Evolutionary conservation across 2,113 vertebrate species (phyloP), one percentile per base, ranked within the genome.

Genomic region (Sinocyclocheilus anshuiensis): DNA sequence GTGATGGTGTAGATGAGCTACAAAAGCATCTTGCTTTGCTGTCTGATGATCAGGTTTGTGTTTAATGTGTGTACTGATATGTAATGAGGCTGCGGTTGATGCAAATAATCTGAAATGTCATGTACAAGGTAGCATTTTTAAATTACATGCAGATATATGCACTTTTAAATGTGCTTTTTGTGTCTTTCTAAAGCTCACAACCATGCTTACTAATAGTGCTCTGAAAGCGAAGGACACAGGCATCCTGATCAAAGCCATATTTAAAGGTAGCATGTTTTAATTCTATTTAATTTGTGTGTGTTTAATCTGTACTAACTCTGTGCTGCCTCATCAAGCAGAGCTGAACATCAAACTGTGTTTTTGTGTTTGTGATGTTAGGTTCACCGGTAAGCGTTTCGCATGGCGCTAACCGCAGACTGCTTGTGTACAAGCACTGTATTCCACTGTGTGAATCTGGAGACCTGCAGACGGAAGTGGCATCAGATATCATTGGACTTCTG

Each of bases 361-460:
- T 6, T 59, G 75, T 77, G 57, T 50, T 12, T 57, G 83, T 0
- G 29, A 18, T 86, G 86, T 20, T 88, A 99, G 98, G 97, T 42
- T 99, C 97, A 5, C 96, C 97, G 0, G 93, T 96, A 61, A 93
- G 88, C 75, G 94, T 93, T 72, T 90, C 76, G 16, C 94, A 94
- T 0, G 96, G 97, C 2, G 93, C 96, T 24, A 91, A 91, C 45
- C 94, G 96, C 80, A 96, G 97, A 79, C 91, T 95, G 45, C 93
- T 95, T 15, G 83, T 98, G 59, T 99, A 99, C 90, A 95, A 95
- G 72, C 96, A 95, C 90, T 97, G 96, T 22, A 76, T 98, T 86
- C 95, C 93, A 0, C 92, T 99, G 3, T 96, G 97, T 90, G 97
- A 99, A 86, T 99, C 98, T 0, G 97, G 97, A 29, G 96, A 99